Conservation (phyloP, 2,113 vertebrate species). For the Phalacrocorax pelagicus region DNA sequence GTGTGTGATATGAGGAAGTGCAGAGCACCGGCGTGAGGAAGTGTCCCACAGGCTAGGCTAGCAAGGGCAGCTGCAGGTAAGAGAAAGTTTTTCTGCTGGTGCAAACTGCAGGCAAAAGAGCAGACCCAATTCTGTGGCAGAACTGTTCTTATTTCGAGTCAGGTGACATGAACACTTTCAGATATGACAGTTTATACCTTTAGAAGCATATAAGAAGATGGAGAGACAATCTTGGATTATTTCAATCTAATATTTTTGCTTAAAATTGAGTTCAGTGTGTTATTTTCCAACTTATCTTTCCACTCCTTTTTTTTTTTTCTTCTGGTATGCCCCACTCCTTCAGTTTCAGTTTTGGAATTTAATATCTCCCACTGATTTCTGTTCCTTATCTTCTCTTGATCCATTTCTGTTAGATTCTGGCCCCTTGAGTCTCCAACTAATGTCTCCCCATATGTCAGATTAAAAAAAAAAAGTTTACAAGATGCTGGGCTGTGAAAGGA, state of each 20-base stretch:
- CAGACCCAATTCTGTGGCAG: neutral
- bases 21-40: neutral
- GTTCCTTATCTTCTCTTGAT: slow-evolving; percentile 26
- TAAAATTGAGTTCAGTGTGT: neutral
- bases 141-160: neutral
- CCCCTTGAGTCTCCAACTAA: neutral
- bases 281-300: slow-evolving; percentile 17
- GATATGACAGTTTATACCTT: neutral
- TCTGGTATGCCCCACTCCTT: neutral
- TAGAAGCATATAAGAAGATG: neutral
- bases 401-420: slow-evolving; percentile 8
- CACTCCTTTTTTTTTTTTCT: neutral
- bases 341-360: slow-evolving; percentile 22
- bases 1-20: neutral
- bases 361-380: slow-evolving; percentile 27
- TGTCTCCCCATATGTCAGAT: neutral
- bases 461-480: neutral
- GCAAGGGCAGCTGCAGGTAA: neutral
- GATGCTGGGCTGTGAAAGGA: neutral
- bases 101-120: neutral
- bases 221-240: neutral
- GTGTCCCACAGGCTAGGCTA: accelerated
- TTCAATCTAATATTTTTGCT: neutral
- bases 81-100: neutral
- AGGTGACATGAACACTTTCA: neutral